These are phyloP conservation scores for Parnassius apollo DNA, from an alignment of 2,888 invertebrate genomes.

Conservation along the genomic window DNA sequence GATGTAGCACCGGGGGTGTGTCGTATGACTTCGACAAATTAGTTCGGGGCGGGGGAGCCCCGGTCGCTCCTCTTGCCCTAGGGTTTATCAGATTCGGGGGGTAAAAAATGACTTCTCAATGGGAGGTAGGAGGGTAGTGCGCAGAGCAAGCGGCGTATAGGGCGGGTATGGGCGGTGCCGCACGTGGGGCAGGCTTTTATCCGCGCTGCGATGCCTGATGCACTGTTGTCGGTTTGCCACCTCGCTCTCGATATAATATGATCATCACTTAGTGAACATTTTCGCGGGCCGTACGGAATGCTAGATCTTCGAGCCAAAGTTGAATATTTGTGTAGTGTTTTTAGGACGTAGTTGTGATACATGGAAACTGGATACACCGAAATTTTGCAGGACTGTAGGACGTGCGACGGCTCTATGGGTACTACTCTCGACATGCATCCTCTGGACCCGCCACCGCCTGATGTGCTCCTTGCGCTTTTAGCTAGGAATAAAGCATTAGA, in stretches of 20 bases:
- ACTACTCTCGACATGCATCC: slow-evolving; percentile 64
- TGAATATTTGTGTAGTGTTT: slow-evolving; percentile 51
- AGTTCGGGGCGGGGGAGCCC: slow-evolving; percentile 80
- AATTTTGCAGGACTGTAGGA: slow-evolving; percentile 54
- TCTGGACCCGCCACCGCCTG: slow-evolving; percentile 86
- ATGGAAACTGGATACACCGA: slow-evolving; percentile 61
- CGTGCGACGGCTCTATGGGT: slow-evolving; percentile 55
- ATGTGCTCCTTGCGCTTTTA: slow-evolving; percentile 90
- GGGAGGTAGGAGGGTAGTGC: slow-evolving; percentile 71
- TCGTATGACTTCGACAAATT: slow-evolving; percentile 79
- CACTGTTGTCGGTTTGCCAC: slow-evolving; percentile 43
- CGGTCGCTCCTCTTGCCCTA: slow-evolving; percentile 53
- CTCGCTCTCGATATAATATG: slow-evolving; percentile 44
- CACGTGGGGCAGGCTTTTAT: slow-evolving; percentile 64
- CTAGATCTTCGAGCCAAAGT: slow-evolving; percentile 40
- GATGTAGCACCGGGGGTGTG: slow-evolving; percentile 80
- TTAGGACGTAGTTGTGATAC: slow-evolving; percentile 48
- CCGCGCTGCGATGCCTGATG: slow-evolving; percentile 55
- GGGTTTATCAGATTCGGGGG: slow-evolving; percentile 79
- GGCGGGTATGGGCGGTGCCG: slow-evolving; percentile 75
- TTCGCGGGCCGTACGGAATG: slow-evolving; percentile 49
- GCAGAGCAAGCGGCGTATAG: slow-evolving; percentile 57
- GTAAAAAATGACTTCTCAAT: slow-evolving; percentile 80
- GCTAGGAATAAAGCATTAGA: slow-evolving; percentile 93
- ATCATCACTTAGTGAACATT: slow-evolving; percentile 44